Evolutionary conservation across 1,140 invertebrate genomes (phyloP), one percentile per base, ranked within the genome.

Genomic region (Aricia agestis): DNA sequence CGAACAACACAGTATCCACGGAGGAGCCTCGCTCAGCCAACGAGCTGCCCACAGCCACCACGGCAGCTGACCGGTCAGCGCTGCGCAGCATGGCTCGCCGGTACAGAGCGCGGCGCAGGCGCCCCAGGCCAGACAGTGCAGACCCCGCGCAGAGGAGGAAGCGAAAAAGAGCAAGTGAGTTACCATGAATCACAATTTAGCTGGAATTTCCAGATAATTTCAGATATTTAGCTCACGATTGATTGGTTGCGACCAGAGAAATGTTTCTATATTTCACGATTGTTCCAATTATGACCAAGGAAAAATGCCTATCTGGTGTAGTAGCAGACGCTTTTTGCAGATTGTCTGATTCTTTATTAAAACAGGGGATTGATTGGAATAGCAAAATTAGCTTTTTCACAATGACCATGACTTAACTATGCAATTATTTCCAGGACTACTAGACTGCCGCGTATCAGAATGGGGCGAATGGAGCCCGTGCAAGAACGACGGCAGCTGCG

Each of bases 401-500:
- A 9, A 36, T 36, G 36, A 36, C 36, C 36, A 36, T 36, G 36
- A 7, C 11, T 52, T 11, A 52, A 11, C 45, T 52, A 15, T 9
- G 1, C 2, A 11, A 11, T 52, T 52, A 5, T 52, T 36, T 52
- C 45, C 77, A 87, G 86, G 78, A 71, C 76, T 90, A 67, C 92
- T 95, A 78, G 95, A 97, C 83, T 98, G 97, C 86, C 94, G 95
- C 75, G 96, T 98, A n/a, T 94, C 95, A 66, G 95, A 96, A 72
- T 98, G 97, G 97, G 95, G 95, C 3, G 93, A 95, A 72, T 98
- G 97, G 97, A 95, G 95, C 75, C 89, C 94, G 15, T 98, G 97
- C 91, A 96, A 95, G 85, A 95, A 95, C 79, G 95, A 95, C 52
- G 98, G 97, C 84, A 97, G 97, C 61, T 91, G 89, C 72, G 96